Percentiles rank a stretch among this genome's conserved stretches.
Conservation (phyloP, 2,113 vertebrate species). For the Sula dactylatra region DNA sequence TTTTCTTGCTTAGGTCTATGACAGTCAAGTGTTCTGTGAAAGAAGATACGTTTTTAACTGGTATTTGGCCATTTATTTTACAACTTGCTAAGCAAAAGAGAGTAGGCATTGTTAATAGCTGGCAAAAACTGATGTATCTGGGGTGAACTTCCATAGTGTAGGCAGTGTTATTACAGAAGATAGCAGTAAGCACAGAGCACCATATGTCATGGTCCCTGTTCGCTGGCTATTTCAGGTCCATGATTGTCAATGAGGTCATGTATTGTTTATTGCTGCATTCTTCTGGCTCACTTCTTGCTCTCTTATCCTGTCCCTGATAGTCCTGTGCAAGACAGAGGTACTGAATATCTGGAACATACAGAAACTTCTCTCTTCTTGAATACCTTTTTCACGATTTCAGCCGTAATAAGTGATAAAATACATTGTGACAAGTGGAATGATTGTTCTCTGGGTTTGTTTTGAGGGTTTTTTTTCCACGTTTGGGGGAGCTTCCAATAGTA, state of each 20-base stretch:
- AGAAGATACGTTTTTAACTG: not conserved
- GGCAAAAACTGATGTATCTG: slow-evolving; percentile 2
- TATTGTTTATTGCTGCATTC: not conserved
- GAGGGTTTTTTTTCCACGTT: not conserved
- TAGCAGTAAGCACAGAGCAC: not conserved
- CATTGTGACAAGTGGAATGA: not conserved
- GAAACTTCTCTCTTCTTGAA: not conserved
- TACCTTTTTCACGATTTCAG: not conserved
- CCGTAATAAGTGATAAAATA: not conserved
- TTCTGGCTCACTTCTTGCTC: not conserved
- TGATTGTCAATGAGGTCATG: not conserved
- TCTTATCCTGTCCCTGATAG: not conserved
- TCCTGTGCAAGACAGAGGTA: not conserved
- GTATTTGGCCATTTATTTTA: not conserved
- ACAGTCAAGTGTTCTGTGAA: not conserved
- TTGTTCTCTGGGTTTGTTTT: not conserved
- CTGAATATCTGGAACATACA: not conserved
- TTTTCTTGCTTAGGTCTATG: not conserved
- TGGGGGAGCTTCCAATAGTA: not conserved
- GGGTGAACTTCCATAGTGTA: not conserved
- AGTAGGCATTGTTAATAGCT: not conserved
- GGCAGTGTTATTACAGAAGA: slow-evolving; percentile 2
- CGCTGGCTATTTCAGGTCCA: not conserved
- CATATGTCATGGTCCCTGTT: not conserved
- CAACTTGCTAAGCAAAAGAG: not conserved